Evolutionary conservation across 2,888 invertebrate genomes (phyloP).

Genomic region (Heliconius ismenius): DNA sequence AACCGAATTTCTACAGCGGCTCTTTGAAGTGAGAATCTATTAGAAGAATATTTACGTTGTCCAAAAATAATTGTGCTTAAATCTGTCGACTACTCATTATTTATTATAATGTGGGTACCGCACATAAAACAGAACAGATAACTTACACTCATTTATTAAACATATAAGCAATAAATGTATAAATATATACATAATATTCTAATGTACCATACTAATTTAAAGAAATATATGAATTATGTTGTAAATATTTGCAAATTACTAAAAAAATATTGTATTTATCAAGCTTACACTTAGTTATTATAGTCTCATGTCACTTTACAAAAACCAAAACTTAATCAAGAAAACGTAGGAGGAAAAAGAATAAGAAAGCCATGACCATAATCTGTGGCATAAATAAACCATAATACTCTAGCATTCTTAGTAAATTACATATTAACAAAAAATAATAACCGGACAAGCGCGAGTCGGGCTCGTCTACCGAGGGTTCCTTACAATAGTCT

Average conservation of each 20-base stretch:
- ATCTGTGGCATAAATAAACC: too few species aligned
- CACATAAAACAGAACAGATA: constrained; percentile 49
- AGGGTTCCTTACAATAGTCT: too few species aligned
- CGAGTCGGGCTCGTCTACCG: too few species aligned
- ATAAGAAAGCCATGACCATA: too few species aligned
- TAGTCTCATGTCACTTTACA: not conserved
- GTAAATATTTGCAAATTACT: not conserved
- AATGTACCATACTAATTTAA: not conserved
- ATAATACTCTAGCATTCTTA: too few species aligned
- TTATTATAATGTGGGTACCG: constrained; percentile 47
- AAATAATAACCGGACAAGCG: too few species aligned
- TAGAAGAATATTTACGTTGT: constrained; percentile 53
- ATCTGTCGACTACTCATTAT: constrained; percentile 53
- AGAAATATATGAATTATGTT: constrained; percentile 17
- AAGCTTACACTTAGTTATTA: not conserved
- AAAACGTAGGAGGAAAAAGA: too few species aligned
- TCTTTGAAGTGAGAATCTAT: constrained; percentile 53
- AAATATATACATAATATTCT: not conserved
- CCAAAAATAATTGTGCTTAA: constrained; percentile 52
- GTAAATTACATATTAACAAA: too few species aligned
- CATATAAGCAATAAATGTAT: constrained; percentile 6
- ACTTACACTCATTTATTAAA: constrained; percentile 39
- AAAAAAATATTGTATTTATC: not conserved
- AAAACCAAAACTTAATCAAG: not conserved
- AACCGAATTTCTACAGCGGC: constrained; percentile 49